phyloP scores from a whole-genome alignment of 2,888 invertebrate species.

The Barypeithes pellucidus region DNA sequence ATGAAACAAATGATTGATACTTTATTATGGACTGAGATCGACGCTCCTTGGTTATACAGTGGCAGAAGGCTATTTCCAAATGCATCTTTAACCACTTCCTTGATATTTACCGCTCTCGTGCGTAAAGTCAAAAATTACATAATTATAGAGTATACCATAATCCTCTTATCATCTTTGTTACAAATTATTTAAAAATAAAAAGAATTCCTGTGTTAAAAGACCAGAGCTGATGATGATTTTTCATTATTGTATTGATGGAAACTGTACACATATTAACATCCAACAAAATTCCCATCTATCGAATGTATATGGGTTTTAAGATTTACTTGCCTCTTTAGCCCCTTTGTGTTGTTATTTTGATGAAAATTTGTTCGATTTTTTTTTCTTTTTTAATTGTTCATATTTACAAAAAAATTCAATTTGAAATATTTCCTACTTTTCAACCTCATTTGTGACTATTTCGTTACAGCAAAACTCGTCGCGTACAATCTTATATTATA shows the following conservation, averaged over 20 bases:
- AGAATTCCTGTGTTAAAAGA: background rate
- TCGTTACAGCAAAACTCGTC: too few relatives aligned
- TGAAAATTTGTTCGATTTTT: too few relatives aligned
- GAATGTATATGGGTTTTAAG: too few relatives aligned
- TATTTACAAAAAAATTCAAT: too few relatives aligned
- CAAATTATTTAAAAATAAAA: background rate
- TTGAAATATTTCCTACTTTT: too few relatives aligned
- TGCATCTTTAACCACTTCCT: conserved; percentile 50
- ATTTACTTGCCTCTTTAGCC: too few relatives aligned
- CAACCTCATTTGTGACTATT: too few relatives aligned
- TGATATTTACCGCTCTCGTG: conserved; percentile 47
- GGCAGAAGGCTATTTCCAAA: conserved; percentile 53
- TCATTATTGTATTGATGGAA: background rate
- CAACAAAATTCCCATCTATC: too few relatives aligned
- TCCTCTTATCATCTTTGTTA: conserved; percentile 18
- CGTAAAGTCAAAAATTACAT: conserved; percentile 35
- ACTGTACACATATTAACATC: too few relatives aligned
- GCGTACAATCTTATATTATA: background rate
- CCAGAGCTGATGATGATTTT: background rate
- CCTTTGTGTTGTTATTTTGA: too few relatives aligned
- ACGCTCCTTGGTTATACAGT: conserved; percentile 62
- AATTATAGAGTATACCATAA: conserved; percentile 37
- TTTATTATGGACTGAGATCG: conserved; percentile 63
- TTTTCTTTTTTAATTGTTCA: too few relatives aligned
- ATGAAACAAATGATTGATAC: conserved; percentile 69